Base-by-base conservation (phyloP, 2,888 invertebrate species). In the Tinea semifulvella region DNA sequence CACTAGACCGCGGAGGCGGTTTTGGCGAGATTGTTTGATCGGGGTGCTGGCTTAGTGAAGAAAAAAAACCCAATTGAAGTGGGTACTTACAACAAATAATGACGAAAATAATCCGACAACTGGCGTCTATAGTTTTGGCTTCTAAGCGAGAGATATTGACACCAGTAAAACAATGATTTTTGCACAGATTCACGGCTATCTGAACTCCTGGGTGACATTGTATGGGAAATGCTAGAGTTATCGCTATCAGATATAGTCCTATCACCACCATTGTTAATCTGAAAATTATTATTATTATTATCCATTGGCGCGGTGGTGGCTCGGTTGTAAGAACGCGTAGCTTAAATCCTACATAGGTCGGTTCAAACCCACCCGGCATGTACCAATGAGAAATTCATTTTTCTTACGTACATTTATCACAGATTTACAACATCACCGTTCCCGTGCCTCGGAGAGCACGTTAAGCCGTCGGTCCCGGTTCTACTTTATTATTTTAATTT, bases 191-290 rank as follows among this genome's bases (percentile, higher is more conserved):
- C 1, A 64, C 2, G 2, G 68, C 55, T 1, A 68, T 63, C 2
- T 56, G 48, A 2, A 65, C 59, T 0, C 60, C 71, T 1, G 72
- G 72, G 16, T 63, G 61, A 45, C 64, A 65, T 39, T 70, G 70
- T 2, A 72, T 54, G 1, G 72, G 71, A 46, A 60, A 68, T 1
- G 63, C 50, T 5, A 64, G 59, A 4, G 53, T 60, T 14, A 68
- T 52, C 1, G 70, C 53, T 2, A 61, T 22, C 40, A 65, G 10
- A 46, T 67, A 71, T 3, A 70, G 22, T 0, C 49, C 55, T 22
- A 67, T 59, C 1, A 63, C 56, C 1, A 46, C 42, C 51, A 68
- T 56, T 7, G 66, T 27, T 31, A 54, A 31, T 17, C 68, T 69
- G 55, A 35, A 55, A 57, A 38, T 22, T 22, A 22, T 8, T 22